These are phyloP conservation scores for Leptinotarsa lineolata DNA, from an alignment of 1,140 invertebrate genomes.

Conservation along the genomic window DNA sequence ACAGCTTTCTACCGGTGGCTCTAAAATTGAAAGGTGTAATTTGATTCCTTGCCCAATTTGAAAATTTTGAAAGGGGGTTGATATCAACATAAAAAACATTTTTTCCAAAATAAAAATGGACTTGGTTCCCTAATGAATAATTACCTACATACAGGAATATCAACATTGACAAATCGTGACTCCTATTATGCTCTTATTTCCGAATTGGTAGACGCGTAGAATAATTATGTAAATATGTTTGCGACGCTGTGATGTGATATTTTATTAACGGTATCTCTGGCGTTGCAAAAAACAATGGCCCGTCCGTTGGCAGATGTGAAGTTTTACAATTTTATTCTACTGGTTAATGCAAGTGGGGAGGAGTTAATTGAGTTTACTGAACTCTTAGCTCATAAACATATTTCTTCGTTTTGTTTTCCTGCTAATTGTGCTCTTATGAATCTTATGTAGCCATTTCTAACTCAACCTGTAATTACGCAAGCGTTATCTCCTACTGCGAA, in stretches of 20 bases:
- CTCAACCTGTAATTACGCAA: slow-evolving; percentile 3
- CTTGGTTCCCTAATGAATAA: no score
- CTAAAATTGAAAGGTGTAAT: no score
- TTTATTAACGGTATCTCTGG: neutral
- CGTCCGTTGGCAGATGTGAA: neutral
- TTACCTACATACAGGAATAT: no score
- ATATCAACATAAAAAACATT: no score
- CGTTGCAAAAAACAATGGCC: neutral
- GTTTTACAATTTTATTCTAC: neutral
- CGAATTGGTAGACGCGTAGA: no score
- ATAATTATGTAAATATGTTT: neutral
- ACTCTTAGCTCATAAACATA: neutral
- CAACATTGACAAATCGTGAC: no score
- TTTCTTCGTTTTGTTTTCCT: neutral
- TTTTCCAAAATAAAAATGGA: no score
- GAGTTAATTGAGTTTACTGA: neutral
- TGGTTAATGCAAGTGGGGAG: neutral
- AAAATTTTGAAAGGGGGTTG: no score
- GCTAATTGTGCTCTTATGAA: slow-evolving; percentile 6
- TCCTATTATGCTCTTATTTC: no score
- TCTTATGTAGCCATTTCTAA: neutral
- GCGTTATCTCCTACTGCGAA: neutral
- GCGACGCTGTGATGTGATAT: neutral
- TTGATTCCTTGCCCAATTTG: no score
- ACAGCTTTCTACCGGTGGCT: no score